phyloP scores from a whole-genome alignment of 2,113 vertebrate genomes.

The Pseudorhombus dupliciocellatus region DNA sequence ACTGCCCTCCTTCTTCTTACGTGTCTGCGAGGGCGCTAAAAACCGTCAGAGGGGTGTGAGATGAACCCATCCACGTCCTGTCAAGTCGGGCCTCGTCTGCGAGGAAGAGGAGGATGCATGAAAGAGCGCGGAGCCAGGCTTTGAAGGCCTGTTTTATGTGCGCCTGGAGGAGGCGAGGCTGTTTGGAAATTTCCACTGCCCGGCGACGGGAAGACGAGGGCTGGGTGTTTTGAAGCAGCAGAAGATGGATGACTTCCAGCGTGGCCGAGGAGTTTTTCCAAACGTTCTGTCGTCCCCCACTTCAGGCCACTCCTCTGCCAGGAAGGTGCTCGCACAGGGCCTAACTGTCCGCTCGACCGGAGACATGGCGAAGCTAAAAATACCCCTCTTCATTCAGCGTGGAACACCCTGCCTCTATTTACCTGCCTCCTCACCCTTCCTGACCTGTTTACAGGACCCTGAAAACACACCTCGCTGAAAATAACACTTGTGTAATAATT shows the following conservation, averaged over 20 bases:
- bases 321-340: constrained; percentile 69
- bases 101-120: constrained; percentile 25
- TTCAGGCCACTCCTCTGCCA: constrained; percentile 71
- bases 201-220: constrained; percentile 29
- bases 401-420: constrained; percentile 78
- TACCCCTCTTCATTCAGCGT: constrained; percentile 69
- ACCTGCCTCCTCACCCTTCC: constrained; percentile 73
- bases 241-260: constrained; percentile 77
- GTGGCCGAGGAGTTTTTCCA: constrained; percentile 71
- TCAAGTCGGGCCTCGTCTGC: constrained; percentile 42
- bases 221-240: constrained; percentile 44
- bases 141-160: constrained; percentile 58
- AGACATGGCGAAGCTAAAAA: constrained; percentile 74
- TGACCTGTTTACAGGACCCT: constrained; percentile 78
- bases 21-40: constrained; percentile 72
- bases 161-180: constrained; percentile 40
- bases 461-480: constrained; percentile 72
- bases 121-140: constrained; percentile 8
- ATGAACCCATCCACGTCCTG: constrained; percentile 40
- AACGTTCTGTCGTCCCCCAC: constrained; percentile 50
- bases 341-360: constrained; percentile 79
- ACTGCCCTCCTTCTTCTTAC: constrained; percentile 34
- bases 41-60: constrained; percentile 78
- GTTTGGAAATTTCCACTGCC: constrained; percentile 82
- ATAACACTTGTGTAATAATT: constrained; percentile 79